A percentile compares a stretch with the other conserved stretches of the same genome.
Evolutionary conservation across 2,888 invertebrate genomes (phyloP).

Genomic region (Macrophya annulata): DNA sequence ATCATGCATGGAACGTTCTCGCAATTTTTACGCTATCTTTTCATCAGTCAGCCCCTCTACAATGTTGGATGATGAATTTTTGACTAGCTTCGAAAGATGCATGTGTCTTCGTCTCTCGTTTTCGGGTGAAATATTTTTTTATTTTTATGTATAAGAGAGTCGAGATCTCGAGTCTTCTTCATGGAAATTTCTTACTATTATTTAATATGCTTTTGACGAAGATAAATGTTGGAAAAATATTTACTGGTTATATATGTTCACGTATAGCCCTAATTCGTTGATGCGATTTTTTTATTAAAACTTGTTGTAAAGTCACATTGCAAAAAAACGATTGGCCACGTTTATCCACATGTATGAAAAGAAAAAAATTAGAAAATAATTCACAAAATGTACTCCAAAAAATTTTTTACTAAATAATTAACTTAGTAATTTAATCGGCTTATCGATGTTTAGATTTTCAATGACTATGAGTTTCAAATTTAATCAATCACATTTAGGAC

Average conservation of each 20-base stretch:
- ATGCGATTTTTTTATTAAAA: slow-evolving; percentile 52
- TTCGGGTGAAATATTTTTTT: background rate
- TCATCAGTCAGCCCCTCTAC: slow-evolving; percentile 7
- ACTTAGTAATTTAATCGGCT: background rate
- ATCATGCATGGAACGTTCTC: slow-evolving; percentile 56
- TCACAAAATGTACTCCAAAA: slow-evolving; percentile 57
- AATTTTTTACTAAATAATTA: slow-evolving; percentile 40
- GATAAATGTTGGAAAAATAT: background rate
- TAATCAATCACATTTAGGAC: slow-evolving; percentile 4
- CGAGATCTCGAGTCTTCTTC: background rate
- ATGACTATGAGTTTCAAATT: background rate
- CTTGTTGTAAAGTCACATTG: slow-evolving; percentile 31
- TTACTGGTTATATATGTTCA: background rate
- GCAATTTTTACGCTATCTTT: background rate
- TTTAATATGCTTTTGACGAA: background rate
- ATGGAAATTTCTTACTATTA: slow-evolving; percentile 8
- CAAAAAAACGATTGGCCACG: background rate
- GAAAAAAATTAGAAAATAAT: too few relatives aligned
- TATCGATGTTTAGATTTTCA: slow-evolving; percentile 17
- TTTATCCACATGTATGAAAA: background rate
- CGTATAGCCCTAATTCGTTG: slow-evolving; percentile 43
- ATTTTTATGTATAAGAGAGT: background rate
- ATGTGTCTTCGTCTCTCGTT: slow-evolving; percentile 21
- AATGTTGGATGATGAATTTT: slow-evolving; percentile 11
- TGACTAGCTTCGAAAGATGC: slow-evolving; percentile 9